Base-by-base conservation (phyloP, 2,888 invertebrate species). In the Apodemia duryi region DNA sequence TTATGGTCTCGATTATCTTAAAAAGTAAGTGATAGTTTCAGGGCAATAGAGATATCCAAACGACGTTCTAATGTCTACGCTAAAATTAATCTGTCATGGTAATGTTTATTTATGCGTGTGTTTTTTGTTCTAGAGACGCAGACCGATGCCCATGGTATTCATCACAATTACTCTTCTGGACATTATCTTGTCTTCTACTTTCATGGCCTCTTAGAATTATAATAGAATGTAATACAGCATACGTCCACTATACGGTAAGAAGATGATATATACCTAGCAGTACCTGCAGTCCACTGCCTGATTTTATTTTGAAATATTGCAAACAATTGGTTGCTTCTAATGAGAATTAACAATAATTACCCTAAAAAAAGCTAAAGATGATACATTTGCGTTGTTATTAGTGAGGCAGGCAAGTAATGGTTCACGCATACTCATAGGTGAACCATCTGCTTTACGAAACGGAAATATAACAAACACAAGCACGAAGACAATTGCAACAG, bases 161-260 rank as follows among this genome's bases (percentile, higher is more conserved):
- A 2, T 94, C 95, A 63, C 94, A 95, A 69, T 81, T 93, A 65
- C 93, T 95, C 32, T 97, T 96, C 83, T 97, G 97, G 97, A 85
- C 95, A 35, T 89, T 95, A 1, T 96, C 96, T 51, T 93, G 95
- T 72, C 84, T 95, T 3, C 92, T 97, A 21, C 91, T 97, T 32
- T 96, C 96, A n/a, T 97, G 97, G 97, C 97, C 97, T 38, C 91
- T 97, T 64, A 86, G 97, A 65, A 94, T 97, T 72, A 88, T 96
- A 63, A 95, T 96, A 72, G 96, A 96, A 79, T 95, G 95, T 86
- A 95, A 96, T 79, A 97, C 96, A 6, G 96, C 96, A 63, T 95
- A 96, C 79, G 94, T 95, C 52, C 95, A 96, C 83, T 96, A 95
- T 81, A 96, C 96, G 88, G 95, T 96, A 77, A 82, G 85, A 77